A percentile compares a stretch with the other conserved stretches of the same genome.
phyloP scores from a whole-genome alignment of 2,797 vertebrate species.

The Acanthurus tractus region DNA sequence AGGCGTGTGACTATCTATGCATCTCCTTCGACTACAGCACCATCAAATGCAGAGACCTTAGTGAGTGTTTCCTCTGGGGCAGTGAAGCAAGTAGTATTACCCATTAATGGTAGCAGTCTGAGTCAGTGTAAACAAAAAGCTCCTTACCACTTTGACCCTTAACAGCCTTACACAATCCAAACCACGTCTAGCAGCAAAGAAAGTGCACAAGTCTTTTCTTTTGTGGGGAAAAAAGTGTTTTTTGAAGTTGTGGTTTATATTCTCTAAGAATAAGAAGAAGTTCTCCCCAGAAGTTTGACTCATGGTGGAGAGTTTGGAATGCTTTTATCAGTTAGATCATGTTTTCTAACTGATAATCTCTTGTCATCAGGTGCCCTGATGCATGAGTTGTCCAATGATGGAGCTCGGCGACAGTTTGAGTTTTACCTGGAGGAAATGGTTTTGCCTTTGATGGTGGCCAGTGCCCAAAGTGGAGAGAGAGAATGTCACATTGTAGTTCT shows the following conservation, averaged over 20 bases:
- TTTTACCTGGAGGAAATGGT: constrained; percentile 99
- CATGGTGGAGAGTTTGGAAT: neutral
- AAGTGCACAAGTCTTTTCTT: neutral
- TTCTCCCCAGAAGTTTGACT: too few relatives aligned
- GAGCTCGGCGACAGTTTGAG: constrained; percentile 95
- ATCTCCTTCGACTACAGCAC: constrained; percentile 99
- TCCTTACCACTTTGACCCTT: neutral
- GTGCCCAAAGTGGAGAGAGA: constrained; percentile 95
- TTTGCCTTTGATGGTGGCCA: constrained; percentile 97
- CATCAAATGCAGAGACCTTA: constrained; percentile 99
- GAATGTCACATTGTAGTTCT: constrained; percentile 98
- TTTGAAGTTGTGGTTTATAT: neutral
- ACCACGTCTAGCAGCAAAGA: neutral
- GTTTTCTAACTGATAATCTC: neutral
- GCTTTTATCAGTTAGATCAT: neutral
- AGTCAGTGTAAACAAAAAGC: neutral
- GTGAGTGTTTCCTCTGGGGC: constrained; percentile 86
- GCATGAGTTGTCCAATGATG: constrained; percentile 98
- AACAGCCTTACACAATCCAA: neutral
- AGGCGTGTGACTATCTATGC: constrained; percentile 99
- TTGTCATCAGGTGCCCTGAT: constrained; percentile 92
- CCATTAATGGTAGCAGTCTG: neutral
- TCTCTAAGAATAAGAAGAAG: too few relatives aligned
- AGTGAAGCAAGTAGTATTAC: neutral
- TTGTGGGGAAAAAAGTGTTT: neutral